Evolutionary conservation across 2,113 vertebrate species (phyloP).

Genomic region (Epinephelus fuscoguttatus): DNA sequence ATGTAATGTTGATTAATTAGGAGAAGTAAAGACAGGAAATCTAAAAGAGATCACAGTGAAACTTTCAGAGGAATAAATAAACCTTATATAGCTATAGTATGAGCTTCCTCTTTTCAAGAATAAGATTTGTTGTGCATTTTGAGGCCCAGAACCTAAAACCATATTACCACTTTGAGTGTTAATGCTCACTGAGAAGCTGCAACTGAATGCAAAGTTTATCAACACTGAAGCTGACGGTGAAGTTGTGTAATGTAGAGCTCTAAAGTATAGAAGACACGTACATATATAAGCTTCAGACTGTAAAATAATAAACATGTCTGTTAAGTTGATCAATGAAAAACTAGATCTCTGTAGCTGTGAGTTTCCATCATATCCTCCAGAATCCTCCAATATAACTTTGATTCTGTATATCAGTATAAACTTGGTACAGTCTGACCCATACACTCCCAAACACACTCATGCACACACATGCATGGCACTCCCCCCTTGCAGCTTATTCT

Average conservation of each 20-base stretch:
- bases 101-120: background rate
- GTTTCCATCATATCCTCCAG: background rate
- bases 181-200: background rate
- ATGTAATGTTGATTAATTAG: background rate
- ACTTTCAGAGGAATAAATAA: background rate
- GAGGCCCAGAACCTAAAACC: background rate
- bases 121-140: background rate
- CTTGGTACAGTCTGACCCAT: background rate
- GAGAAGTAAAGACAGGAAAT: background rate
- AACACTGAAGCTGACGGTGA: background rate
- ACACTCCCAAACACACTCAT: conserved; percentile 19
- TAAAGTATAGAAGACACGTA: background rate
- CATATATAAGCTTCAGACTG: background rate
- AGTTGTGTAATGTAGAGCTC: background rate
- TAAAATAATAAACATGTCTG: background rate
- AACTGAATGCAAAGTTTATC: background rate
- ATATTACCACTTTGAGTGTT: background rate
- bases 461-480: conserved; percentile 30
- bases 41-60: background rate
- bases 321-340: background rate
- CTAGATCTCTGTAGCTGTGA: background rate
- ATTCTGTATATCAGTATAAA: conserved; percentile 3
- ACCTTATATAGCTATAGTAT: background rate
- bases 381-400: background rate
- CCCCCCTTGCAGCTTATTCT: conserved; percentile 59